Evolutionary conservation across 2,113 vertebrate species (phyloP), one percentile per base, ranked within the genome.

Genomic region (Eidolon helvum): DNA sequence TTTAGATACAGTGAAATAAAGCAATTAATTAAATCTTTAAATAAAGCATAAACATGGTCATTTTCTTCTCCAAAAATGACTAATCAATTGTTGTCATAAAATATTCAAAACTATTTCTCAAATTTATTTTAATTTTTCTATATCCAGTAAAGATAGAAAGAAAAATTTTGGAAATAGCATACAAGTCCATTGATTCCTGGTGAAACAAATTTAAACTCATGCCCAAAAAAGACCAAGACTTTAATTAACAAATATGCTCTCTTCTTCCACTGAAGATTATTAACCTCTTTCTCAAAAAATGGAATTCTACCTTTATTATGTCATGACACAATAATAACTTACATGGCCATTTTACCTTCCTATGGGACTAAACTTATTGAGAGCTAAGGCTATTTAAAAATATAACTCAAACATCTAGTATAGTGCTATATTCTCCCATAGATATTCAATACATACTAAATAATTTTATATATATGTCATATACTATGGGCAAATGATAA

Each of bases 21-120:
- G 7, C 28, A 90, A 88, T 87, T 9, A 78, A 80, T 94, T 89
- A 92, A 77, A 86, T 93, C 40, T 82, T 97, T 87, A 95, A 95
- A 87, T 96, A 90, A 96, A 72, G 77, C 40, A 87, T 10, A 94
- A 83, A 86, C 11, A 95, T 86, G 21, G 30, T 77, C 11, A 94
- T 79, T 92, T 94, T 90, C n/a, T 88, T 91, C 14, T 91, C 61
- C 11, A 92, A 40, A 94, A 95, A 90, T 78, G 30, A 92, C 45
- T 91, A 77, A 94, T 69, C 35, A 87, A 48, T 40, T 91, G 15
- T 14, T 74, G 28, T 91, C 45, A 94, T 72, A 91, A 93, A 94
- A 87, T 43, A 53, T 18, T 83, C 15, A 88, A 91, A 91, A 74
- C 15, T 48, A 66, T 63, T 30, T 78, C 35, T 86, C 40, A 92